Evolutionary conservation across 2,888 invertebrate genomes (phyloP).

Genomic region (Mesorhabditis spiculigera): DNA sequence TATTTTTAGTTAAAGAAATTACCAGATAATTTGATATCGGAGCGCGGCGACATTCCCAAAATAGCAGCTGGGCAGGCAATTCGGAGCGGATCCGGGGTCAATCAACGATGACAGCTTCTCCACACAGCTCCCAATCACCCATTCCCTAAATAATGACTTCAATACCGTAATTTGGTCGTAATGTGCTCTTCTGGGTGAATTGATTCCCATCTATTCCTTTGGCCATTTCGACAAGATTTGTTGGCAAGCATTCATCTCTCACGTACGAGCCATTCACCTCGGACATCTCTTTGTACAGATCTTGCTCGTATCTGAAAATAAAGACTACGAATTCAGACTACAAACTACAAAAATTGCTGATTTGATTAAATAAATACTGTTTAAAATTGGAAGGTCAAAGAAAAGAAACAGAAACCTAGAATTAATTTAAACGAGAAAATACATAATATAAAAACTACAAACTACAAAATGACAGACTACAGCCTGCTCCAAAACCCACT

Average conservation of each 20-base stretch:
- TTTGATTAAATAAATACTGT: too few species aligned
- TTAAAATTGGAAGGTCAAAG: too few species aligned
- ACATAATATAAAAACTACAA: too few species aligned
- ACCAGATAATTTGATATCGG: slow-evolving; percentile 18
- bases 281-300: slow-evolving; percentile 15
- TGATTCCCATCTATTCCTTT: slow-evolving; percentile 32
- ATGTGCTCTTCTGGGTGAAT: slow-evolving; percentile 45
- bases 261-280: slow-evolving; percentile 34
- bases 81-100: slow-evolving; percentile 17
- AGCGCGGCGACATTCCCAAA: slow-evolving; percentile 50
- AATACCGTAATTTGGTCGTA: too few species aligned
- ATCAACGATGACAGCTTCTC: slow-evolving; percentile 32
- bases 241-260: slow-evolving; percentile 48
- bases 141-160: slow-evolving; percentile 31
- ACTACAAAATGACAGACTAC: too few species aligned
- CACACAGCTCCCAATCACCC: slow-evolving; percentile 51
- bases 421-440: too few species aligned
- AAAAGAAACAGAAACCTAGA: too few species aligned
- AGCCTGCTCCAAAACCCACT: neutral
- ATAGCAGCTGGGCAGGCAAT: slow-evolving; percentile 39
- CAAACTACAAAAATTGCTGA: too few species aligned
- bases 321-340: too few species aligned
- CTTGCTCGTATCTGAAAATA: slow-evolving; percentile 30
- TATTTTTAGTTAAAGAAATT: too few species aligned
- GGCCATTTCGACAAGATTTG: slow-evolving; percentile 42